These are phyloP conservation scores for Opisthograptis luteolata DNA, from an alignment of 2,888 invertebrate genomes.

Conservation along the genomic window DNA sequence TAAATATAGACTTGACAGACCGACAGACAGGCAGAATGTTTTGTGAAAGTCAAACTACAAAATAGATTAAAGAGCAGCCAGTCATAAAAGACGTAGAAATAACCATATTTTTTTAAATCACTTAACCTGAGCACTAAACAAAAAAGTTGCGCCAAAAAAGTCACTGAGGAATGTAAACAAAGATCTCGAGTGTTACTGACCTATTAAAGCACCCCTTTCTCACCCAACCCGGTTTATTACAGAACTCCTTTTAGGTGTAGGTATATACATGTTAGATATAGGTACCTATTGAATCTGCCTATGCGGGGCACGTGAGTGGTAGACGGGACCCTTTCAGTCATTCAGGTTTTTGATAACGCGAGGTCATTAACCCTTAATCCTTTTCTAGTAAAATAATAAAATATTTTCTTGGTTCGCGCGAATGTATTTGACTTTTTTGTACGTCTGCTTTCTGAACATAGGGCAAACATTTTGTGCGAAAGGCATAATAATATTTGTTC, in stretches of 20 bases:
- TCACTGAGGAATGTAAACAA: constrained; percentile 59
- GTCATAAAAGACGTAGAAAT: too few relatives aligned
- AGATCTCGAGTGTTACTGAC: constrained; percentile 78
- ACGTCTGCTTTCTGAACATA: too few relatives aligned
- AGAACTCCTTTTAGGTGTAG: constrained; percentile 80
- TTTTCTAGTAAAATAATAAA: too few relatives aligned
- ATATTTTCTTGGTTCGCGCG: too few relatives aligned
- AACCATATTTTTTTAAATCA: background rate
- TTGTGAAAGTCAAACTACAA: too few relatives aligned
- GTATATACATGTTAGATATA: constrained; percentile 44
- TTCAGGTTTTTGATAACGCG: constrained; percentile 13
- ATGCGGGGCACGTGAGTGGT: constrained; percentile 53
- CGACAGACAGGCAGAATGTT: too few relatives aligned
- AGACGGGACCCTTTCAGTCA: constrained; percentile 75
- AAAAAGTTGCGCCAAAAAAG: constrained; percentile 39
- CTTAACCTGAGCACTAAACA: constrained; percentile 26
- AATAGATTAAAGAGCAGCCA: too few relatives aligned
- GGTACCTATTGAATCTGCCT: constrained; percentile 17
- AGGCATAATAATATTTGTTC: too few relatives aligned
- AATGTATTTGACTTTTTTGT: too few relatives aligned
- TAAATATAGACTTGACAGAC: too few relatives aligned
- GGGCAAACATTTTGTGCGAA: too few relatives aligned
- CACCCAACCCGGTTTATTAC: constrained; percentile 80
- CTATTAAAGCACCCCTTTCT: constrained; percentile 81
- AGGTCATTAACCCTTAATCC: too few relatives aligned